These are phyloP conservation scores for Neria commutata DNA, from an alignment of 2,888 invertebrate species.

Conservation along the genomic window DNA sequence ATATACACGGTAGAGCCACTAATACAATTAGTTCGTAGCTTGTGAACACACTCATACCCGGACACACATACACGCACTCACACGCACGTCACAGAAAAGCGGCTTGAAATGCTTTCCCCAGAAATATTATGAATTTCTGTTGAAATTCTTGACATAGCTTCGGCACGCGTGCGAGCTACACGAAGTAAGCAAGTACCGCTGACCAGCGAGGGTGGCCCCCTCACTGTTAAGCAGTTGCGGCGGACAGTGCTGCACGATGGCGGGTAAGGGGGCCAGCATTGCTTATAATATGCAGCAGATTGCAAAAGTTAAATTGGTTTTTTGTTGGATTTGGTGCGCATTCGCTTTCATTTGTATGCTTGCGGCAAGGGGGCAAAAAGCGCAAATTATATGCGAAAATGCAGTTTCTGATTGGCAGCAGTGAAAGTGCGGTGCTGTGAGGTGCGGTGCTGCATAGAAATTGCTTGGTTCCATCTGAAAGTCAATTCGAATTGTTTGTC, in stretches of 20 bases:
- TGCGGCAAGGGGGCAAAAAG: slow-evolving; percentile 3
- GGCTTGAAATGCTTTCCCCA: not conserved
- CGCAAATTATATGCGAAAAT: no score
- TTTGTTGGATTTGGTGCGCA: slow-evolving; percentile 29
- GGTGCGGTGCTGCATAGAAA: slow-evolving; percentile 49
- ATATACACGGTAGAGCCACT: no score
- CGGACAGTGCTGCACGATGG: no score
- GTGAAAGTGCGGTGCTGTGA: not conserved
- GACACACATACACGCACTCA: not conserved
- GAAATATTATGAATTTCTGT: not conserved
- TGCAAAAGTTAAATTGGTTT: slow-evolving; percentile 57
- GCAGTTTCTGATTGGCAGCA: not conserved
- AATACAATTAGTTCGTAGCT: slow-evolving; percentile 1
- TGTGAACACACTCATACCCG: not conserved
- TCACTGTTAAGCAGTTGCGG: not conserved
- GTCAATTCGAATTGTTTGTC: no score
- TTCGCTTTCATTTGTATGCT: not conserved
- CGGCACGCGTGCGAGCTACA: no score
- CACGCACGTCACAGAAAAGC: not conserved
- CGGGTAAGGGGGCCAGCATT: no score
- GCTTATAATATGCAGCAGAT: slow-evolving; percentile 48
- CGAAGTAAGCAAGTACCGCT: no score
- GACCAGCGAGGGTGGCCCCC: not conserved
- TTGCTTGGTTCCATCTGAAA: slow-evolving; percentile 45
- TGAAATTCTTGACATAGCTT: not conserved